phyloP scores from a whole-genome alignment of 2,888 invertebrate species.

The Athalia circularis region DNA sequence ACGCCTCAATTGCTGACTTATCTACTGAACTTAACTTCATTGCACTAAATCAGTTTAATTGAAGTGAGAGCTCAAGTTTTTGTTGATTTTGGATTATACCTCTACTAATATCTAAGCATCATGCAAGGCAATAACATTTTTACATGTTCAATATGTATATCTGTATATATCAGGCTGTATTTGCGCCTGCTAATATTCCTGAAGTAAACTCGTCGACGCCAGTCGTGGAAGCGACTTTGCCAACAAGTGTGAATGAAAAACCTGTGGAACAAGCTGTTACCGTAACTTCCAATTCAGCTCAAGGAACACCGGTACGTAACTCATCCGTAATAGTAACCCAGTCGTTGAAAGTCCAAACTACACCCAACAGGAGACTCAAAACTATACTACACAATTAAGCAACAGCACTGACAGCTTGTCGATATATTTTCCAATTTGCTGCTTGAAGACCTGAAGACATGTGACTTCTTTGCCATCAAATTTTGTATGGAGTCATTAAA shows the following conservation, averaged over 20 bases:
- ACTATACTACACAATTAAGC: not conserved
- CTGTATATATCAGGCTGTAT: conserved; percentile 29
- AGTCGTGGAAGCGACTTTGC: conserved; percentile 49
- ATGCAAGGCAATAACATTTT: not conserved
- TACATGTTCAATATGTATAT: not conserved
- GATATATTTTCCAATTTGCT: not conserved
- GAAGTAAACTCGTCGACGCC: conserved; percentile 30
- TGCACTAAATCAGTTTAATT: not conserved
- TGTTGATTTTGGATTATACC: not conserved
- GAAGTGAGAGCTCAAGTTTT: not conserved
- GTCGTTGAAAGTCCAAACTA: not conserved
- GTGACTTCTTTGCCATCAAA: too few relatives aligned
- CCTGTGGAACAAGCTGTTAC: conserved; percentile 62
- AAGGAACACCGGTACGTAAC: conserved; percentile 54
- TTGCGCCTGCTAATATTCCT: conserved; percentile 31
- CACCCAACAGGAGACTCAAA: not conserved
- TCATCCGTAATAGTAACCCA: conserved; percentile 6
- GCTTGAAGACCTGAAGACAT: not conserved
- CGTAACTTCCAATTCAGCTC: conserved; percentile 33
- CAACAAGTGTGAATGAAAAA: conserved; percentile 48
- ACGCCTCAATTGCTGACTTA: not conserved
- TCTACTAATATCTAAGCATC: too few relatives aligned
- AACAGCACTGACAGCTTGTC: not conserved
- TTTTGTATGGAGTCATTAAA: too few relatives aligned
- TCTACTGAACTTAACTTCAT: not conserved